These are phyloP conservation scores for Limenitis camilla DNA, from an alignment of 2,888 invertebrate genomes.

Conservation along the genomic window DNA sequence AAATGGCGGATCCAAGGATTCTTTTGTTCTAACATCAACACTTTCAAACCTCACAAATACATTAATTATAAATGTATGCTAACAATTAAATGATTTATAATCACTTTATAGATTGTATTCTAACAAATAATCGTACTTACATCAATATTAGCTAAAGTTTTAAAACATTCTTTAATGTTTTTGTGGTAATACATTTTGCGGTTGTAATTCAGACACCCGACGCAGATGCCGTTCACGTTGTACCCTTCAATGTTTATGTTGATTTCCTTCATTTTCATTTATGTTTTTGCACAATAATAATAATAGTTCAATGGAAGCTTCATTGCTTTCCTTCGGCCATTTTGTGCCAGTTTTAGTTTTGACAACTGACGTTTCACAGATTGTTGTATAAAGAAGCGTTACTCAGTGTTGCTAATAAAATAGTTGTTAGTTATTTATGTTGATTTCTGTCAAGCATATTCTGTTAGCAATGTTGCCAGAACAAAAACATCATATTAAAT, in stretches of 20 bases:
- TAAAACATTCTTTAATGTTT: constrained; percentile 49
- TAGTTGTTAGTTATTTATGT: too few species aligned
- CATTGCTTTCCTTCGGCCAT: constrained; percentile 64
- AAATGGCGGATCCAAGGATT: constrained; percentile 54
- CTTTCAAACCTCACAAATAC: neutral
- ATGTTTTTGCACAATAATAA: constrained; percentile 32
- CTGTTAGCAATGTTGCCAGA: too few species aligned
- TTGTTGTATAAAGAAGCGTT: too few species aligned
- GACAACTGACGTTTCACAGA: constrained; percentile 13
- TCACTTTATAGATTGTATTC: neutral
- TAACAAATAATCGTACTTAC: neutral
- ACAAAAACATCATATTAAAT: too few species aligned
- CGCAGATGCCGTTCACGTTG: constrained; percentile 67
- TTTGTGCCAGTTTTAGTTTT: constrained; percentile 32
- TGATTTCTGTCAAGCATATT: too few species aligned
- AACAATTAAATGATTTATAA: neutral
- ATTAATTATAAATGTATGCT: neutral
- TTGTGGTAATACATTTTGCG: constrained; percentile 55
- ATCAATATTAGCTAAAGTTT: constrained; percentile 50
- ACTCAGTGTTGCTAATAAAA: too few species aligned
- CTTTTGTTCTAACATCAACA: constrained; percentile 40
- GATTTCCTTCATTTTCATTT: constrained; percentile 53
- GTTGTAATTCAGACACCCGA: constrained; percentile 61
- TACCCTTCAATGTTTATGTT: constrained; percentile 68
- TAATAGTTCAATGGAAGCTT: constrained; percentile 49